phyloP scores from a whole-genome alignment of 2,113 vertebrate species.

The Chionodraco myersi region DNA sequence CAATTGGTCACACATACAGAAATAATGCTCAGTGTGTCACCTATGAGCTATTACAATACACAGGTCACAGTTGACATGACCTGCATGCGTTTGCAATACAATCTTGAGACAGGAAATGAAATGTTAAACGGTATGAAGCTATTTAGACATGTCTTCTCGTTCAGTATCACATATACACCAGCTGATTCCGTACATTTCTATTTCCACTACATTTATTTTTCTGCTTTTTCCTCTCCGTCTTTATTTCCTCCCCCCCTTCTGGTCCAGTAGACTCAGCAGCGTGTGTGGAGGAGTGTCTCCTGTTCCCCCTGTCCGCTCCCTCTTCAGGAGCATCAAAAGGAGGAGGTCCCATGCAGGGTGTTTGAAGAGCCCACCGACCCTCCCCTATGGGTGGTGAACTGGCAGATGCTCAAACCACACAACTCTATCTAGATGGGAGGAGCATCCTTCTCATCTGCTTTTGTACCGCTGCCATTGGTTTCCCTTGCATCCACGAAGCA shows the following conservation, averaged over 20 bases:
- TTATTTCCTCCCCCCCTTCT: conserved; percentile 43
- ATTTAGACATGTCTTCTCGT: background rate
- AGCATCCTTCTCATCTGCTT: conserved; percentile 78
- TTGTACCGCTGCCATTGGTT: conserved; percentile 68
- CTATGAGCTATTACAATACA: background rate
- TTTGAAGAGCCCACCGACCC: conserved; percentile 81
- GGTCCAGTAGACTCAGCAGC: conserved; percentile 65
- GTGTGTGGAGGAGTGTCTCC: conserved; percentile 78
- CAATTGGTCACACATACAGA: background rate
- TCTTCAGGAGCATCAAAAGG: conserved; percentile 83
- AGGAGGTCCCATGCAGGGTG: conserved; percentile 80
- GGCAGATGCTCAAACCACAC: conserved; percentile 83
- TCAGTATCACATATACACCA: background rate
- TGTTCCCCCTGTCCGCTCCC: conserved; percentile 74
- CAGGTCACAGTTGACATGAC: background rate
- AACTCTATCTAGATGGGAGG: conserved; percentile 76
- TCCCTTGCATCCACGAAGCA: conserved; percentile 40
- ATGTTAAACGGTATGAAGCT: background rate
- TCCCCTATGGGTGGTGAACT: conserved; percentile 83
- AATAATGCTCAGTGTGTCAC: background rate
- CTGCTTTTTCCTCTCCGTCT: too few species aligned
- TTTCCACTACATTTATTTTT: background rate
- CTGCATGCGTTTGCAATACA: background rate
- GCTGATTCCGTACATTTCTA: conserved; percentile 20
- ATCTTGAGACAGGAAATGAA: background rate